A percentile compares a stretch with the other conserved stretches of the same genome.
Evolutionary conservation across 2,113 vertebrate species (phyloP).

Genomic region (Hypanus sabinus): DNA sequence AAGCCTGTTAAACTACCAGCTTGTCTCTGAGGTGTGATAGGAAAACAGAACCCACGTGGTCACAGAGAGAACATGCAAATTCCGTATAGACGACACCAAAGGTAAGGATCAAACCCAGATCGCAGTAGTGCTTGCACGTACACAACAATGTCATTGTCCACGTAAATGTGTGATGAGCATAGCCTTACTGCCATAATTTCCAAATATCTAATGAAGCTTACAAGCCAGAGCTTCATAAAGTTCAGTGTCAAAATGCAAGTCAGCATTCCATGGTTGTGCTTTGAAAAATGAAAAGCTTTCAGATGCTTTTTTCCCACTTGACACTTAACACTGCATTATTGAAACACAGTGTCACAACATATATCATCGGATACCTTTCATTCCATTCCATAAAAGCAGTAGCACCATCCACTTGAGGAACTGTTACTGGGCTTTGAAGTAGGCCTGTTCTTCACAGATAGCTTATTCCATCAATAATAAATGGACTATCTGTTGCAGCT

Average conservation of each 20-base stretch:
- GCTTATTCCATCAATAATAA: background rate
- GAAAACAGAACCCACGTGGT: too few relatives aligned
- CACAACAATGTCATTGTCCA: too few relatives aligned
- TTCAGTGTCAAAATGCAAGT: background rate
- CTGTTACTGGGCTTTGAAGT: background rate
- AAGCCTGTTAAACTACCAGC: too few relatives aligned
- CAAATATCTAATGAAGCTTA: background rate
- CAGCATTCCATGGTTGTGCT: background rate
- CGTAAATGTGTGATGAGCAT: background rate
- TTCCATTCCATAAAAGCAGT: background rate
- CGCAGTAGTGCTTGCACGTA: too few relatives aligned
- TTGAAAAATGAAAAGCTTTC: background rate
- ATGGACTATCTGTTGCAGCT: background rate
- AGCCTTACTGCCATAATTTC: background rate
- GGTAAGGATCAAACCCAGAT: too few relatives aligned
- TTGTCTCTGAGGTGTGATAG: too few relatives aligned
- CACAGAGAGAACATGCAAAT: too few relatives aligned
- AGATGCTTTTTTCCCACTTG: background rate
- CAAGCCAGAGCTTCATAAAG: background rate
- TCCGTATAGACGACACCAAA: too few relatives aligned
- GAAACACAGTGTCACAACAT: background rate
- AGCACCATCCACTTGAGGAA: too few relatives aligned
- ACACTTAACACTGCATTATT: background rate
- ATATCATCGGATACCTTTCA: background rate
- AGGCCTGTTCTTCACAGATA: background rate